These are phyloP conservation scores for Pseudomyrmex flavicornis DNA, from an alignment of 1,140 invertebrate genomes.

Conservation along the genomic window DNA sequence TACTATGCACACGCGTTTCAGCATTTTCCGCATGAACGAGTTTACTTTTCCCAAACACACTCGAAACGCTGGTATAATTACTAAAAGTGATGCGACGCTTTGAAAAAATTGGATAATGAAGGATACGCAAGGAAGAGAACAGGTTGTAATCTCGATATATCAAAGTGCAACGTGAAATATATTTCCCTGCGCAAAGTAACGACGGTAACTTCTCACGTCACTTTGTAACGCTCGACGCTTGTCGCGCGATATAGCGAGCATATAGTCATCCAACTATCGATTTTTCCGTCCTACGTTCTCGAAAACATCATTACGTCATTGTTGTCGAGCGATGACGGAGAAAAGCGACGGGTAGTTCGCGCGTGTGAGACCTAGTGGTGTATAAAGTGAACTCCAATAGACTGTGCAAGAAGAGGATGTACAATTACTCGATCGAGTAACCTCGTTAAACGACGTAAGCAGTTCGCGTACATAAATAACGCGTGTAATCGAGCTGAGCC, in stretches of 20 bases:
- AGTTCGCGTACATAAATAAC: constrained; percentile 44
- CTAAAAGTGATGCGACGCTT: not conserved
- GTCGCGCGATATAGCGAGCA: not conserved
- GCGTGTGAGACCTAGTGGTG: constrained; percentile 60
- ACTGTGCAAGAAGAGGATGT: constrained; percentile 56
- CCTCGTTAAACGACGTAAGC: constrained; percentile 63
- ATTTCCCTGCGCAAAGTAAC: not conserved
- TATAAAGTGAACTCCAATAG: constrained; percentile 66
- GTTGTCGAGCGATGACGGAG: constrained; percentile 65
- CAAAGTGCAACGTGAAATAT: constrained; percentile 32
- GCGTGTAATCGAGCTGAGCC: constrained; percentile 39
- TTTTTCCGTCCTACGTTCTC: constrained; percentile 48
- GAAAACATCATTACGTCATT: constrained; percentile 71
- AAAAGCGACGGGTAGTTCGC: constrained; percentile 10
- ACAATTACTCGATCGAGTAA: constrained; percentile 69
- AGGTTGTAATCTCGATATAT: constrained; percentile 15
- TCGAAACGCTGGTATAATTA: not conserved
- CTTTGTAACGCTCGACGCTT: not conserved
- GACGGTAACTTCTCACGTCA: not conserved
- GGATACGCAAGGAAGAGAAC: not conserved
- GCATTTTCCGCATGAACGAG: not conserved
- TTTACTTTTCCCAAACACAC: not conserved
- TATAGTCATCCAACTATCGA: constrained; percentile 28
- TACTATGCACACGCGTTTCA: not conserved
- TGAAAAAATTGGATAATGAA: constrained; percentile 12